Evolutionary conservation across 2,113 vertebrate genomes (phyloP), one percentile per base, ranked within the genome.

Genomic region (Symphodus melops): DNA sequence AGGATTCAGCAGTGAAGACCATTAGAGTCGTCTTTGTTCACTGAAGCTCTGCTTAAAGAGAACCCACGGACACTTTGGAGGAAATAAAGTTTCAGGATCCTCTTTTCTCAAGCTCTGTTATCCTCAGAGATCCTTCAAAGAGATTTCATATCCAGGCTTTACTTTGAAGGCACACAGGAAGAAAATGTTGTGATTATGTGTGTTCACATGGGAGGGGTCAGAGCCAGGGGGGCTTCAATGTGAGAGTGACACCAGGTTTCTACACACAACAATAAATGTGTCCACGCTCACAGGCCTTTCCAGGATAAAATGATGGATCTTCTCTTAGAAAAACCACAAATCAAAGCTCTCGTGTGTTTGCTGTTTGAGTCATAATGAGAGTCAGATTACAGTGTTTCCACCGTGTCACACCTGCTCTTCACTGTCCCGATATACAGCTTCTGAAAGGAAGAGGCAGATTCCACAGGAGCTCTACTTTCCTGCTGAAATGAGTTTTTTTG

Each of bases 321-420:
- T 41, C 39, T 41, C 39, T 41, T 41, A 5, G 28, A 33, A 33
- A 33, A 33, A 33, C 4, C 1, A 33, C 3, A 33, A 33, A 33
- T 33, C 28, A 11, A 41, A 41, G 39, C 39, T 41, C 8, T 10
- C 1, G 39, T 41, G 23, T 39, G 23, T 49, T 55, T 6, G 52
- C 52, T 55, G 16, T 79, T 77, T 81, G 68, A 67, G 3, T 59
- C 57, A 63, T n/a, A n/a, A n/a, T 46, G 37, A 79, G 33, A 36
- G 61, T 81, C 62, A 75, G 72, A 92, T 87, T 85, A 81, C 62
- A 69, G 62, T 86, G 59, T 83, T 90, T 86, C 78, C 53, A 77
- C 53, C 36, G 12, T 67, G 74, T 81, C 52, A 66, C 81, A 70
- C 39, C 44, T 66, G 72, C 51, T 81, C 68, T 53, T 82, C 66